Conservation (phyloP, 2,888 invertebrate genomes). For the Pollenia griseotomentosa region DNA sequence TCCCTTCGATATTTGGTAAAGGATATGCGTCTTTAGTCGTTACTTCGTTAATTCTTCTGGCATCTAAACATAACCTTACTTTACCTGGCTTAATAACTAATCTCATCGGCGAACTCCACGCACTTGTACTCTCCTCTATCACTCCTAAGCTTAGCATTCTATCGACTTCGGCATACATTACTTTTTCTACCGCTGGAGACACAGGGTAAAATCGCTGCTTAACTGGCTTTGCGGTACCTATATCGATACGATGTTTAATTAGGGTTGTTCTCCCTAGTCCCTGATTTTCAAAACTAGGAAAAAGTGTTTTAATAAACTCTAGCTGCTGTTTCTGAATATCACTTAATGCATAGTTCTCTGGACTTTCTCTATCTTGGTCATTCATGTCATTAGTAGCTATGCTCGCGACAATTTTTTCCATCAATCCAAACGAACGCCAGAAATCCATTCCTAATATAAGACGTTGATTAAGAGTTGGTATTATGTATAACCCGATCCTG, state of each 20-base stretch:
- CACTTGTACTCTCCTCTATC: constrained; percentile 74
- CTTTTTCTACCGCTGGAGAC: constrained; percentile 64
- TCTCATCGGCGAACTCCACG: constrained; percentile 42
- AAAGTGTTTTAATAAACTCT: no score
- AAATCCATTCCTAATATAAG: not conserved
- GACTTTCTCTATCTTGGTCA: no score
- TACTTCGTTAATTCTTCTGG: constrained; percentile 3
- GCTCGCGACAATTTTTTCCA: no score
- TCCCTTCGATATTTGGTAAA: constrained; percentile 37
- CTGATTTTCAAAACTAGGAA: no score
- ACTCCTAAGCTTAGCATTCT: constrained; percentile 76
- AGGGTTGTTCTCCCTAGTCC: no score
- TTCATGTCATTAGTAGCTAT: no score
- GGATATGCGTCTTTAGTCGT: not conserved
- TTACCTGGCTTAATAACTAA: not conserved
- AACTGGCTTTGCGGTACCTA: constrained; percentile 58
- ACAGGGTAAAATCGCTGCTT: constrained; percentile 71
- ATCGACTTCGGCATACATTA: constrained; percentile 31
- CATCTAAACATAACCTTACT: constrained; percentile 39
- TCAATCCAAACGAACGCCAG: not conserved
- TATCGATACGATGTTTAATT: constrained; percentile 66
- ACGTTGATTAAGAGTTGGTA: not conserved
- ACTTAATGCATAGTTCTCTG: no score
- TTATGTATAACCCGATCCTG: not conserved
- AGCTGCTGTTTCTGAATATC: not conserved